Conservation (phyloP, 2,113 vertebrate genomes). For the Mellivora capensis region DNA sequence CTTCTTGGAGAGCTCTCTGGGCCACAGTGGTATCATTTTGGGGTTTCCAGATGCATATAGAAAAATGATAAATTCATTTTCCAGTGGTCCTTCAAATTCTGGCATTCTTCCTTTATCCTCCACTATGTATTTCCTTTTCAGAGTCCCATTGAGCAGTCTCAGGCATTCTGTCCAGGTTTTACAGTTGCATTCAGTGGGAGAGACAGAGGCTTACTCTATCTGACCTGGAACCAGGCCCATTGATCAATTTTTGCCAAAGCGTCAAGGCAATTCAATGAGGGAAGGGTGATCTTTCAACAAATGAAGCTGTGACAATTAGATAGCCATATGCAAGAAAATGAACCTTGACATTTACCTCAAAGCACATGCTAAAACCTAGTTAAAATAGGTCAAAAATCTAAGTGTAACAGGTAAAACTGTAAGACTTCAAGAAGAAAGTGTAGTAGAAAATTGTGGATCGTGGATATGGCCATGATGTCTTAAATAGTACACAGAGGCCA, state of each 20-base stretch:
- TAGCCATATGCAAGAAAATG: neutral
- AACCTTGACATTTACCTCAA: neutral
- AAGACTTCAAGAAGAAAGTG: neutral
- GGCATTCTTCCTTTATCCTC: neutral
- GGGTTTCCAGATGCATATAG: neutral
- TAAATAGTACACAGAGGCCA: neutral
- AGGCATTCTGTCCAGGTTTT: neutral
- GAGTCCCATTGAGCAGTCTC: neutral
- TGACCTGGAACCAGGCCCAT: neutral
- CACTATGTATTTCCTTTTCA: neutral
- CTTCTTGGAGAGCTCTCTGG: neutral
- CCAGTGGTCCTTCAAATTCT: neutral
- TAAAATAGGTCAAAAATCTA: neutral
- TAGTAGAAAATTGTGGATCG: neutral
- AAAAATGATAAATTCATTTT: neutral
- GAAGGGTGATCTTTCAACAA: neutral
- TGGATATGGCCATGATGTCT: neutral
- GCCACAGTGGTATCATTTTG: neutral
- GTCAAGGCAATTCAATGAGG: neutral
- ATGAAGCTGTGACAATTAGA: neutral
- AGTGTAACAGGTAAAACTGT: neutral
- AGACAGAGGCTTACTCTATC: neutral
- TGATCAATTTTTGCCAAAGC: neutral
- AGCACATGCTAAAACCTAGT: neutral
- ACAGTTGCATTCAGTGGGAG: neutral